These are phyloP conservation scores for Perizoma flavofasciatum DNA, from an alignment of 2,888 invertebrate genomes.

Conservation along the genomic window DNA sequence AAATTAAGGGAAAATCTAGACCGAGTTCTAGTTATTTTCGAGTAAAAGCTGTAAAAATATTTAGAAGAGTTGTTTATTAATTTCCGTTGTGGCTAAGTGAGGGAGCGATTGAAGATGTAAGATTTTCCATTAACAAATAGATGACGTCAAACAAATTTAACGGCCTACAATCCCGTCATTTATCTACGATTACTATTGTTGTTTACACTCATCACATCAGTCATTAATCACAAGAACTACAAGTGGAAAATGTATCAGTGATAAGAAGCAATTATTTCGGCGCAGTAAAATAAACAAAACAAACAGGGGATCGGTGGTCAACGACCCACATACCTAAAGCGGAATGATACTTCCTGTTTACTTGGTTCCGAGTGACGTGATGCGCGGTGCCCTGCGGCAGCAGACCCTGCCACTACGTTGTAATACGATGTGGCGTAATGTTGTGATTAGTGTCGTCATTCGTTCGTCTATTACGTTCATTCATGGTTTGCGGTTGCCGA, in stretches of 20 bases:
- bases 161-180: neutral
- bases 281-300: conserved; percentile 29
- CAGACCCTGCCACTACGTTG: conserved; percentile 34
- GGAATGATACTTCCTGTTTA: conserved; percentile 51
- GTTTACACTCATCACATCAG: conserved; percentile 9
- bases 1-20: too few species aligned
- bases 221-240: conserved; percentile 13
- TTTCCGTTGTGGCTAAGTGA: too few species aligned
- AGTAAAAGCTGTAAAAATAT: too few species aligned
- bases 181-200: conserved; percentile 12
- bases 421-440: conserved; percentile 6
- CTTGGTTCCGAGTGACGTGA: conserved; percentile 38
- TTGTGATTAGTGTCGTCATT: conserved; percentile 39
- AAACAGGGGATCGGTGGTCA: conserved; percentile 43
- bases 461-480: conserved; percentile 44
- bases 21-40: too few species aligned
- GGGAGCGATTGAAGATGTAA: too few species aligned
- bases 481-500: conserved; percentile 44
- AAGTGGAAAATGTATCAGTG: conserved; percentile 26
- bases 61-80: too few species aligned
- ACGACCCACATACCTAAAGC: conserved; percentile 44
- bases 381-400: conserved; percentile 28
- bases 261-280: conserved; percentile 35
- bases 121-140: too few species aligned
- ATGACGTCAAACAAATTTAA: too few species aligned